Evolutionary conservation across 2,113 vertebrate species (phyloP).

Genomic region (Mola mola): DNA sequence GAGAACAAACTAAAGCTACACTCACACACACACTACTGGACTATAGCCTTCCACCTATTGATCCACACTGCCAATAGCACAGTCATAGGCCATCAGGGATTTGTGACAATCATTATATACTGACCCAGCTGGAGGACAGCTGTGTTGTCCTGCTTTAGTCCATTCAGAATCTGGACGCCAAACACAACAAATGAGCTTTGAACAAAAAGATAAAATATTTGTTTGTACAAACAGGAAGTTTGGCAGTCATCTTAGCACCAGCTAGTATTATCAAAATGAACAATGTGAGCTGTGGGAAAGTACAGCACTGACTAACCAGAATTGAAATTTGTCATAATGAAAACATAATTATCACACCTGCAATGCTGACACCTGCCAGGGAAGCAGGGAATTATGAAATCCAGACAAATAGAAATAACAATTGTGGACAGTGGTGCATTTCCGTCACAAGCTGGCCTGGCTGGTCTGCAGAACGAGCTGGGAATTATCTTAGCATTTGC

Average conservation of each 20-base stretch:
- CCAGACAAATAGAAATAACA: constrained; percentile 53
- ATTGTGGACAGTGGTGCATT: constrained; percentile 47
- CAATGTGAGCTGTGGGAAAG: constrained; percentile 38
- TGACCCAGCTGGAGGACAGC: constrained; percentile 62
- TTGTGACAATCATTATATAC: constrained; percentile 70
- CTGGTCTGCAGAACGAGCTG: constrained; percentile 49
- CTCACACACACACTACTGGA: constrained; percentile 56
- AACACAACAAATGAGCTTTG: constrained; percentile 17
- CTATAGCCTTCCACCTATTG: constrained; percentile 68
- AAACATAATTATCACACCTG: constrained; percentile 58
- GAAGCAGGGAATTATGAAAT: constrained; percentile 53
- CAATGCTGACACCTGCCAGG: constrained; percentile 61
- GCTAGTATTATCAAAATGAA: constrained; percentile 38
- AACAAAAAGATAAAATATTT: constrained; percentile 6
- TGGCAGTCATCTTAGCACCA: constrained; percentile 25
- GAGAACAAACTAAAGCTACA: constrained; percentile 57
- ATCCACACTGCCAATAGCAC: constrained; percentile 70
- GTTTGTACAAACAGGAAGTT: no score
- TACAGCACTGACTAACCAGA: constrained; percentile 57
- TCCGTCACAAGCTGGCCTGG: constrained; percentile 48
- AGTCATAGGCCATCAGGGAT: constrained; percentile 74
- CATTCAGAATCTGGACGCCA: constrained; percentile 18
- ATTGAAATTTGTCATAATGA: constrained; percentile 57
- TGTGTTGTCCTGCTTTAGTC: constrained; percentile 46
- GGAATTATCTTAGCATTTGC: constrained; percentile 27